Percentiles rank a stretch among this genome's conserved stretches.
These are phyloP conservation scores for Dryomyza anilis DNA, from an alignment of 2,888 invertebrate genomes.

Conservation along the genomic window DNA sequence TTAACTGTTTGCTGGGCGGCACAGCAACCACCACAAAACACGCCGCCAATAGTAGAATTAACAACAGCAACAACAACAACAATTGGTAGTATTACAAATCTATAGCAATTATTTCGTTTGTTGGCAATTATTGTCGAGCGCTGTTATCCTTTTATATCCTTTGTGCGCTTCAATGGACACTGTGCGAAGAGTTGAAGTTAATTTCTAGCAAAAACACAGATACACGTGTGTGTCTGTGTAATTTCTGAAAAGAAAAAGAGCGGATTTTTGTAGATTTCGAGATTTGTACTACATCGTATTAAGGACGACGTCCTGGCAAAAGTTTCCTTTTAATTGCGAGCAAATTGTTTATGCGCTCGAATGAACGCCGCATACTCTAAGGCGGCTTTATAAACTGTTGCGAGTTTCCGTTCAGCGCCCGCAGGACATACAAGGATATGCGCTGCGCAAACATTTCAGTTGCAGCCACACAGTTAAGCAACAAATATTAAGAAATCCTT, in stretches of 20 bases:
- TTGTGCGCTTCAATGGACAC: conserved; percentile 4
- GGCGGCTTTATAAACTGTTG: background rate
- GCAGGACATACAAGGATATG: background rate
- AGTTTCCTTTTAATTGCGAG: conserved; percentile 20
- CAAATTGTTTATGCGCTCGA: conserved; percentile 15
- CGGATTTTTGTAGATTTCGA: background rate
- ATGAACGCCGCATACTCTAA: background rate
- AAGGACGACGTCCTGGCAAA: background rate
- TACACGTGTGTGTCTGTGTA: background rate
- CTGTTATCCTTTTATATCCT: conserved; percentile 16
- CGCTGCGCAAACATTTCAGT: background rate
- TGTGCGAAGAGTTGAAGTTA: conserved; percentile 5
- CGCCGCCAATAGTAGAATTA: background rate
- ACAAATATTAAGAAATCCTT: background rate
- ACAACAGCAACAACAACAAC: background rate
- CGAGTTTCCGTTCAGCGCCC: too few relatives aligned
- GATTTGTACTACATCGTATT: background rate
- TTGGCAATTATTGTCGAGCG: conserved; percentile 19
- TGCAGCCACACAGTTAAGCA: background rate
- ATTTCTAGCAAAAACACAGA: background rate
- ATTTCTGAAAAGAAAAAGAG: background rate
- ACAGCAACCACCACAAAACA: background rate
- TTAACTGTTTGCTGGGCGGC: conserved; percentile 21
- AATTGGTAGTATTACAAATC: conserved; percentile 13
- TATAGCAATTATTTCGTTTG: conserved; percentile 22